Conservation (phyloP, 1,140 invertebrate species). For the Drosophila lacertosa region DNA sequence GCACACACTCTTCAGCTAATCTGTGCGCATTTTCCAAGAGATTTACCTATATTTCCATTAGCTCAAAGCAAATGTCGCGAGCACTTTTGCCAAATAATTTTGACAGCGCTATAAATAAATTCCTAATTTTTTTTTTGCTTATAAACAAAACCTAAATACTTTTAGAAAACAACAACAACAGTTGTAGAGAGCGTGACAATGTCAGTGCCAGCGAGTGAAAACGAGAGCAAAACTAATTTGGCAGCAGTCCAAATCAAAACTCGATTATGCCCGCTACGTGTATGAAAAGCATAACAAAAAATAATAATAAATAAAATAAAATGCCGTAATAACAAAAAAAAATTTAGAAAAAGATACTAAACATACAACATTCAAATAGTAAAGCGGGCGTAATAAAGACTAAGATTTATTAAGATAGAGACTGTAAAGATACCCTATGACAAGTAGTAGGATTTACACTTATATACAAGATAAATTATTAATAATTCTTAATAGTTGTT, state of each 20-base stretch:
- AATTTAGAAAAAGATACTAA: slow-evolving; percentile 26
- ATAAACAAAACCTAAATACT: slow-evolving; percentile 68
- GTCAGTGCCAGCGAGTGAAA: slow-evolving; percentile 70
- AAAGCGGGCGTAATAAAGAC: background rate
- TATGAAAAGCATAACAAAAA: slow-evolving; percentile 17
- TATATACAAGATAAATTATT: no score
- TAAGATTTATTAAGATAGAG: no score
- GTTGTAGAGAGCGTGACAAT: slow-evolving; percentile 60
- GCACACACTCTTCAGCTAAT: slow-evolving; percentile 1
- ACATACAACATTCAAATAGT: slow-evolving; percentile 7
- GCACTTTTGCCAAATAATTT: slow-evolving; percentile 47
- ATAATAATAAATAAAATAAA: slow-evolving; percentile 16
- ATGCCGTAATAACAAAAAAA: slow-evolving; percentile 35
- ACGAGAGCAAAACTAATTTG: slow-evolving; percentile 77
- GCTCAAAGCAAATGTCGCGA: slow-evolving; percentile 13
- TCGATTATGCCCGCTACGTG: slow-evolving; percentile 52
- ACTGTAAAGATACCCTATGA: slow-evolving; percentile 6
- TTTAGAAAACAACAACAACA: slow-evolving; percentile 40
- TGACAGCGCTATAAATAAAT: slow-evolving; percentile 72
- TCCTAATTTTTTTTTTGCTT: slow-evolving; percentile 31
- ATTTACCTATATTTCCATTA: slow-evolving; percentile 31
- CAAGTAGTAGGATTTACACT: background rate
- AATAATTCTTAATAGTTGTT: no score
- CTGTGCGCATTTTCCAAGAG: slow-evolving; percentile 27
- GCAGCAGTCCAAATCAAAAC: slow-evolving; percentile 56